A percentile compares a stretch with the other conserved stretches of the same genome.
phyloP scores from a whole-genome alignment of 1,140 invertebrate genomes.

The Mactra quadrangularis region DNA sequence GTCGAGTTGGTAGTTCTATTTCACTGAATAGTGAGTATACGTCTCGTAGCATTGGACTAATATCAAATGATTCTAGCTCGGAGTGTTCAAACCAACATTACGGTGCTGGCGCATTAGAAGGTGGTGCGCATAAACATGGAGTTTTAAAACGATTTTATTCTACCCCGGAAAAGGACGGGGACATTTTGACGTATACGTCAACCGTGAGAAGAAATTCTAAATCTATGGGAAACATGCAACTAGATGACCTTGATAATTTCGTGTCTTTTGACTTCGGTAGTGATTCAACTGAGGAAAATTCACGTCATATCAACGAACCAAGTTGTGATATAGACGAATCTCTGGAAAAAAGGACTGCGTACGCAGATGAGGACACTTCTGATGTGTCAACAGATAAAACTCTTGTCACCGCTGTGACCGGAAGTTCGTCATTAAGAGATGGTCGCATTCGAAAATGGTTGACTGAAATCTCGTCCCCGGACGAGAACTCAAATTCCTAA shows the following conservation, averaged over 20 bases:
- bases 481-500: slow-evolving; percentile 47
- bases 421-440: slow-evolving; percentile 37
- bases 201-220: slow-evolving; percentile 48
- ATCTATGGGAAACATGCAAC: slow-evolving; percentile 56
- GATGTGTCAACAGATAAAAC: background rate
- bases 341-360: background rate
- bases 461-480: slow-evolving; percentile 38
- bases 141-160: slow-evolving; percentile 58
- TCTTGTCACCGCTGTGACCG: slow-evolving; percentile 52
- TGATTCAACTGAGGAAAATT: slow-evolving; percentile 26
- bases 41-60: slow-evolving; percentile 46
- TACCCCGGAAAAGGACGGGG: slow-evolving; percentile 46
- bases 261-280: slow-evolving; percentile 51
- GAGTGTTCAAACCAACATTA: slow-evolving; percentile 22
- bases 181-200: slow-evolving; percentile 25
- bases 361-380: background rate
- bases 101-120: slow-evolving; percentile 5
- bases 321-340: slow-evolving; percentile 49
- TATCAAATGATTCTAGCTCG: slow-evolving; percentile 53
- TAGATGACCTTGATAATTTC: slow-evolving; percentile 40
- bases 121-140: slow-evolving; percentile 42
- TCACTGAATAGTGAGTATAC: slow-evolving; percentile 60
- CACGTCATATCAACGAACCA: background rate
- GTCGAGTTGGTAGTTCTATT: slow-evolving; percentile 45
- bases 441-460: slow-evolving; percentile 56